A percentile compares a stretch with the other conserved stretches of the same genome.
phyloP scores from a whole-genome alignment of 2,797 vertebrate genomes.

The Philypnodon macrostomus region DNA sequence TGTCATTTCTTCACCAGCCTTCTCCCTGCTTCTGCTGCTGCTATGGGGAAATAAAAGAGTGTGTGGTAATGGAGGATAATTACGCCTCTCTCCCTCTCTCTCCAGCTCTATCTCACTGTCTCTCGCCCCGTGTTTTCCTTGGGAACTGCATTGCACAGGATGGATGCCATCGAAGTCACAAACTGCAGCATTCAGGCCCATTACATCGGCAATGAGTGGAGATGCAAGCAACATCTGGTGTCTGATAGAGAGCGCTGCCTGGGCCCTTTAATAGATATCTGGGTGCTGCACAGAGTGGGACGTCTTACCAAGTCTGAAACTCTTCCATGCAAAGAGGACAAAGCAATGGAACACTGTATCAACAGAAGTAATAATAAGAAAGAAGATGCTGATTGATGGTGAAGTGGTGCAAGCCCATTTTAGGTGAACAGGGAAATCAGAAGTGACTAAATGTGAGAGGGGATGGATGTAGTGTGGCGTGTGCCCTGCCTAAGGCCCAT shows the following conservation, averaged over 20 bases:
- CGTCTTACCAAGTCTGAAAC: slow-evolving; percentile 88
- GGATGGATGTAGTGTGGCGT: too few species aligned
- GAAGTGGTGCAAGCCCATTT: not conserved
- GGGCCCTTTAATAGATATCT: slow-evolving; percentile 92
- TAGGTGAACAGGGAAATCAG: too few species aligned
- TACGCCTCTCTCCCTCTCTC: slow-evolving; percentile 66
- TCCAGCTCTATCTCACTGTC: slow-evolving; percentile 6
- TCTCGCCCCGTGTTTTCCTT: slow-evolving; percentile 54
- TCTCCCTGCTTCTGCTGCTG: slow-evolving; percentile 77
- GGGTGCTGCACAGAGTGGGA: slow-evolving; percentile 88
- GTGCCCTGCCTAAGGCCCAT: too few species aligned
- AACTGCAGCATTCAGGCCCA: slow-evolving; percentile 98
- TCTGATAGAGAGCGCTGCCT: slow-evolving; percentile 91
- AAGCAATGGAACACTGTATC: not conserved
- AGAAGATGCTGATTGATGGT: slow-evolving; percentile 1
- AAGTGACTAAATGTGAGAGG: too few species aligned
- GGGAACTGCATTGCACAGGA: slow-evolving; percentile 84
- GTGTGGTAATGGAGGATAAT: slow-evolving; percentile 96
- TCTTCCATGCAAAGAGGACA: slow-evolving; percentile 71
- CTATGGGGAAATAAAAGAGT: slow-evolving; percentile 85
- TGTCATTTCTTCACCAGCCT: slow-evolving; percentile 84
- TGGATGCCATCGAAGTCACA: slow-evolving; percentile 94
- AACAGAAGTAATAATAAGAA: not conserved
- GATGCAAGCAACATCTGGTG: slow-evolving; percentile 96
- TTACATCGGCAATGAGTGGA: slow-evolving; percentile 99